Evolutionary conservation across 2,888 invertebrate genomes (phyloP).

Genomic region (Lordiphosa fenestrarum): DNA sequence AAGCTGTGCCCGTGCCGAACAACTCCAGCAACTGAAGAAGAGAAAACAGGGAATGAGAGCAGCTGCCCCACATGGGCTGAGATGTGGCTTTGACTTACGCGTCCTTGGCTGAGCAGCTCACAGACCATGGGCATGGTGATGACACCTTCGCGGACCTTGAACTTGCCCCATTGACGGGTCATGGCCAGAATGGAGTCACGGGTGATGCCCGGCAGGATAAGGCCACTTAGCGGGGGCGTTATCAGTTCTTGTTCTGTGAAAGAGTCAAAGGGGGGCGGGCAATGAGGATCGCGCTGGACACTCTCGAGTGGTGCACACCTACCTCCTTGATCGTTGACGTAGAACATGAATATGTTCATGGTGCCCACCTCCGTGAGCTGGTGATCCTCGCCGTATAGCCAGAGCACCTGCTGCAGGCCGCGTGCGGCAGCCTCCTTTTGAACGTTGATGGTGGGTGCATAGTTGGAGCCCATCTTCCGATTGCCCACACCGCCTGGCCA

Average conservation of each 20-base stretch:
- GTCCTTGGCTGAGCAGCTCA: slow-evolving; percentile 87
- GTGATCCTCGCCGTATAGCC: slow-evolving; percentile 96
- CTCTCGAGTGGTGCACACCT: slow-evolving; percentile 52
- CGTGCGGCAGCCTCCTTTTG: slow-evolving; percentile 88
- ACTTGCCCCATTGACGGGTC: slow-evolving; percentile 90
- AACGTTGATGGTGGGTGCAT: slow-evolving; percentile 91
- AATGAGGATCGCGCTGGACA: not conserved
- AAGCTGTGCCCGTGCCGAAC: slow-evolving; percentile 99
- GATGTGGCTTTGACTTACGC: slow-evolving; percentile 85
- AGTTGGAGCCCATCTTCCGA: slow-evolving; percentile 97
- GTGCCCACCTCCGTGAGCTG: slow-evolving; percentile 98
- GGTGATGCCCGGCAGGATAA: slow-evolving; percentile 97
- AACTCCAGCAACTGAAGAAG: slow-evolving; percentile 91
- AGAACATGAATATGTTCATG: slow-evolving; percentile 97
- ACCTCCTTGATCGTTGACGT: slow-evolving; percentile 95
- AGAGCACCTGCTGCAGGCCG: slow-evolving; percentile 96
- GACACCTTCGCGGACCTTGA: slow-evolving; percentile 89
- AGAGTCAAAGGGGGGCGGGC: not conserved
- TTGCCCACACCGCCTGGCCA: slow-evolving; percentile 98
- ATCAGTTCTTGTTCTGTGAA: slow-evolving; percentile 90
- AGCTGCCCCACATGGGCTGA: not conserved
- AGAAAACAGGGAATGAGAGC: not conserved
- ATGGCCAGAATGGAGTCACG: slow-evolving; percentile 92
- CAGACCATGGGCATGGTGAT: slow-evolving; percentile 92
- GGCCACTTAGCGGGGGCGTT: slow-evolving; percentile 95